Evolutionary conservation across 2,888 invertebrate species (phyloP).

Genomic region (Lasioglossum villosulum): DNA sequence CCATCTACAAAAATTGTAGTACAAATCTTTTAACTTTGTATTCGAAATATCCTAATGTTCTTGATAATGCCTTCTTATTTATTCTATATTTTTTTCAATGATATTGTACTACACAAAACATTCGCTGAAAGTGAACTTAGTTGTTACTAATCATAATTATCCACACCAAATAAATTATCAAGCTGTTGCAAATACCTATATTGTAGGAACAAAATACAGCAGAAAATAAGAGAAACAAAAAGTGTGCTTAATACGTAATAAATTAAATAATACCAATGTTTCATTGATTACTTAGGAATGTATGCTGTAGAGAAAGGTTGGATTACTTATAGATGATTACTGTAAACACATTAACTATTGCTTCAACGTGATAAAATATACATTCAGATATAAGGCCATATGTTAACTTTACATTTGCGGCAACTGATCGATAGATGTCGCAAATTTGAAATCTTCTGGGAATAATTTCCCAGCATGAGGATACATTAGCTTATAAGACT

Average conservation of each 20-base stretch:
- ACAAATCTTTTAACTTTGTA: slow-evolving; percentile 17
- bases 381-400: slow-evolving; percentile 30
- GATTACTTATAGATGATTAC: slow-evolving; percentile 48
- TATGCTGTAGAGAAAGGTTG: slow-evolving; percentile 54
- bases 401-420: slow-evolving; percentile 93
- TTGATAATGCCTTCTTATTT: slow-evolving; percentile 18
- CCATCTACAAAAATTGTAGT: slow-evolving; percentile 17
- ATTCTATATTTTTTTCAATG: slow-evolving; percentile 10
- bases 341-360: slow-evolving; percentile 50
- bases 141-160: slow-evolving; percentile 22
- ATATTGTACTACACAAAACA: slow-evolving; percentile 15
- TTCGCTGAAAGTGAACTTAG: slow-evolving; percentile 14
- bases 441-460: slow-evolving; percentile 98
- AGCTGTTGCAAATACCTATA: slow-evolving; percentile 33
- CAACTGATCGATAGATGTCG: slow-evolving; percentile 96
- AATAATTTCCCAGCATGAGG: slow-evolving; percentile 96
- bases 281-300: slow-evolving; percentile 63
- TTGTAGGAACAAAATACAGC: slow-evolving; percentile 37
- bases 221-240: slow-evolving; percentile 10
- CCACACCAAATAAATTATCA: slow-evolving; percentile 42
- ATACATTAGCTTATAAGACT: slow-evolving; percentile 98
- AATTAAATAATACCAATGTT: slow-evolving; percentile 55
- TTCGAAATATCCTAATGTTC: slow-evolving; percentile 7
- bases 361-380: slow-evolving; percentile 61
- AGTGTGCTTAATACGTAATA: slow-evolving; percentile 24